Evolutionary conservation across 2,113 vertebrate genomes (phyloP).

Genomic region (Onychostruthus taczanowskii): DNA sequence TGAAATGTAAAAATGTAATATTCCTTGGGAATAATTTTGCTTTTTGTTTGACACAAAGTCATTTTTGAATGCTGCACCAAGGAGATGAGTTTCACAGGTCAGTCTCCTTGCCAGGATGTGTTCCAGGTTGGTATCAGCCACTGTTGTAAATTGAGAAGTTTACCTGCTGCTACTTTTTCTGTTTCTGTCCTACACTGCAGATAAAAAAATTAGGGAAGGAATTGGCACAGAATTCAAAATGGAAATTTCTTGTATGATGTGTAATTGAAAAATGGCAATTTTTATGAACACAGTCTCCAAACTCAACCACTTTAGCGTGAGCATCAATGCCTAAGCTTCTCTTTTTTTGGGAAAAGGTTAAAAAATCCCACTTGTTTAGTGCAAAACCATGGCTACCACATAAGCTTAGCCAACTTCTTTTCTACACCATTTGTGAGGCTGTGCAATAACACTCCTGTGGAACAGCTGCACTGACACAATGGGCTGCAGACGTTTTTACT

Average conservation of each 20-base stretch:
- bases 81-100: not conserved
- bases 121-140: not conserved
- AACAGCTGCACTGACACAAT: conserved; percentile 60
- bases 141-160: not conserved
- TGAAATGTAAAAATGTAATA: not conserved
- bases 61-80: not conserved
- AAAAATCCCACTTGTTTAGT: not conserved
- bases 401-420: not conserved
- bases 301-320: not conserved
- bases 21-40: not conserved
- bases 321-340: not conserved
- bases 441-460: not conserved
- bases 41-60: not conserved
- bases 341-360: not conserved
- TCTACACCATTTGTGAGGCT: not conserved
- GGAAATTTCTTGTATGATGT: not conserved
- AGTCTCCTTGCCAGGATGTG: not conserved
- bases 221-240: not conserved
- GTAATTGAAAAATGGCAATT: not conserved
- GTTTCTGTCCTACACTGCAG: not conserved
- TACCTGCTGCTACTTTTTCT: not conserved
- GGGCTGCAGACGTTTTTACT: conserved; percentile 42
- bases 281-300: not conserved
- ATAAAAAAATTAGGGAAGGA: not conserved
- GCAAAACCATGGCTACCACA: not conserved